Evolutionary conservation across 2,113 vertebrate genomes (phyloP).

Genomic region (Pseudorasbora parva): DNA sequence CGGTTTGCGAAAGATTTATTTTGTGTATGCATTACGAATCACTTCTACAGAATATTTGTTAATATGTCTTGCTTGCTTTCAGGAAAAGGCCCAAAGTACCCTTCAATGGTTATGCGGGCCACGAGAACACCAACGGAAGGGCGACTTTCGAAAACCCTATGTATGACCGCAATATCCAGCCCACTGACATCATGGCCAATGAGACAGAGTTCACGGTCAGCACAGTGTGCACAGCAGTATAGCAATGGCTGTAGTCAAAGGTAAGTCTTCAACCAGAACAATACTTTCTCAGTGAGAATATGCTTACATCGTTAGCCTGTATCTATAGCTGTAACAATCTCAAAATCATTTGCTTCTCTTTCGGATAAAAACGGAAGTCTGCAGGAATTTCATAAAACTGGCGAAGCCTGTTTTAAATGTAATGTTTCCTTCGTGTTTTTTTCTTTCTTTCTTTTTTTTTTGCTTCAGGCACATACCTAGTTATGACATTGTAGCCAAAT

Average conservation of each 20-base stretch:
- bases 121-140: slow-evolving; percentile 94
- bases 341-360: no score
- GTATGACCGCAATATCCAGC: slow-evolving; percentile 98
- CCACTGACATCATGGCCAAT: slow-evolving; percentile 90
- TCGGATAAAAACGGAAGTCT: no score
- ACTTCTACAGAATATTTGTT: neutral
- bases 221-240: slow-evolving; percentile 99
- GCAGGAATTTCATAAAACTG: no score
- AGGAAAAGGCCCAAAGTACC: slow-evolving; percentile 99
- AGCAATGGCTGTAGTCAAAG: slow-evolving; percentile 78
- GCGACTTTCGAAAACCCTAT: slow-evolving; percentile 97
- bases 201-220: slow-evolving; percentile 98
- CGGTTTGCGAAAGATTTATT: neutral
- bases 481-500: neutral
- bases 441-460: no score
- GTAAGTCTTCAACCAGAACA: slow-evolving; percentile 60
- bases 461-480: no score
- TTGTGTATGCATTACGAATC: neutral
- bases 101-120: slow-evolving; percentile 94
- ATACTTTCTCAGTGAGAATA: neutral
- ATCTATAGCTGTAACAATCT: no score
- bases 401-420: no score
- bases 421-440: no score
- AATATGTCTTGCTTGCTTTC: slow-evolving; percentile 32
- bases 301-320: no score